A percentile compares a stretch with the other conserved stretches of the same genome.
phyloP scores from a whole-genome alignment of 1,140 invertebrate species.

The Orius insidiosus region DNA sequence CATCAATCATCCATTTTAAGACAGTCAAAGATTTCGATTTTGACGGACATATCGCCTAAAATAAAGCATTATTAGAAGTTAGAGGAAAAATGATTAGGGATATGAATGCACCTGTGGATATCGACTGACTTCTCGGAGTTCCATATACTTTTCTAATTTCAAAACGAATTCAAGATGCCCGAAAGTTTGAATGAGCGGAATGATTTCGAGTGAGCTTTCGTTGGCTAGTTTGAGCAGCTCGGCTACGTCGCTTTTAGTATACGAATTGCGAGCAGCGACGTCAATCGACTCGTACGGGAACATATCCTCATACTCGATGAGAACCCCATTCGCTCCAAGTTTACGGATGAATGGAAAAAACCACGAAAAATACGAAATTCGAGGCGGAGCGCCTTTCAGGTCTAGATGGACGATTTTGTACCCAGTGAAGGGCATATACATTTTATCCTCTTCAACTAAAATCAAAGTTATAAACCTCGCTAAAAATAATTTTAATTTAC shows the following conservation, averaged over 20 bases:
- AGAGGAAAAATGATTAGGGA: no score
- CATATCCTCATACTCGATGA: constrained; percentile 37
- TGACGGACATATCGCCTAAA: constrained; percentile 16
- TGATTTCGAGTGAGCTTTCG: constrained; percentile 29
- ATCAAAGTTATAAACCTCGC: no score
- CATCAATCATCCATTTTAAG: constrained; percentile 16
- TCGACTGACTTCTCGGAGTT: constrained; percentile 31
- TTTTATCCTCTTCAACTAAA: no score
- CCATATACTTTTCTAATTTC: constrained; percentile 34
- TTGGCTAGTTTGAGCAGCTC: constrained; percentile 10
- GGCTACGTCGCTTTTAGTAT: constrained; percentile 21
- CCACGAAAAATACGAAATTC: constrained; percentile 29
- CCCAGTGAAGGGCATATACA: no score
- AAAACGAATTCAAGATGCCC: constrained; percentile 49
- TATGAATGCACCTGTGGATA: constrained; percentile 23
- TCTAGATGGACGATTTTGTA: constrained; percentile 19
- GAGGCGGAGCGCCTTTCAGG: constrained; percentile 30
- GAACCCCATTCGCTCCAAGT: constrained; percentile 32
- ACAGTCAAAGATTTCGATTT: constrained; percentile 12
- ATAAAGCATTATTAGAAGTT: not conserved
- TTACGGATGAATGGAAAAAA: constrained; percentile 34
- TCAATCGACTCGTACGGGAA: constrained; percentile 30
- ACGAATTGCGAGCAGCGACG: constrained; percentile 27
- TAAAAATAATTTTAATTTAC: no score
- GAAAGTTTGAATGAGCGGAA: constrained; percentile 54